Base-by-base conservation (phyloP, 2,888 invertebrate genomes). In the Lamellibrachia columna region DNA sequence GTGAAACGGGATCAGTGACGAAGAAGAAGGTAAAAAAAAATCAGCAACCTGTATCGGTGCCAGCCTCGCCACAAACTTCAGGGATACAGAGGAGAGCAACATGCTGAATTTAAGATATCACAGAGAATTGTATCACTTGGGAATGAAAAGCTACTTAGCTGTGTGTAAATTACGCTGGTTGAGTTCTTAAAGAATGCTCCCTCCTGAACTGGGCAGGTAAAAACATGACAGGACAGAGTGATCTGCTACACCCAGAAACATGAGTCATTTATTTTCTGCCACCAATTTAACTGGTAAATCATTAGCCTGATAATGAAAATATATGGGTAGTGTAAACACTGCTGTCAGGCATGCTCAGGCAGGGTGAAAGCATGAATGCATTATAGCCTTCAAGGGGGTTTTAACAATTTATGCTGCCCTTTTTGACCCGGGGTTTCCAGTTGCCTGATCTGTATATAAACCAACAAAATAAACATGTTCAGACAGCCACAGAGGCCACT, bases 381-480 rank as follows among this genome's bases (percentile, higher is more conserved):
- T 75, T 75, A 75, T n/a, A 22, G 22, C 75, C 75, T 75, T 75
- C 15, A 75, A 75, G 75, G 75, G 75, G 75, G 75, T 75, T 55
- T 75, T 75, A n/a, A 75, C 75, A 75, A 75, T 22, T 75, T n/a
- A n/a, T 75, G 75, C 75, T 75, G 75, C 75, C 55, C 55, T 9
- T 9, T 55, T 55, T 55, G 3, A 75, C 75, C 75, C 75, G 15
- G 75, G 75, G 75, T 75, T 75, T 75, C 75, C 75, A 75, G 75
- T 75, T 75, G 75, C 75, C 11, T 75, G 75, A 75, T 75, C 75
- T 75, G 75, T 75, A 6, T 75, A 75, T 75, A 75, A 75, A 75
- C 75, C 75, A 75, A 22, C 75, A 75, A 75, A 75, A 75, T 75
- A 75, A 75, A 75, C 75, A 75, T 22, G 75, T 75, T 75, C 75